phyloP scores from a whole-genome alignment of 2,113 vertebrate genomes.

The Synchiropus splendidus region DNA sequence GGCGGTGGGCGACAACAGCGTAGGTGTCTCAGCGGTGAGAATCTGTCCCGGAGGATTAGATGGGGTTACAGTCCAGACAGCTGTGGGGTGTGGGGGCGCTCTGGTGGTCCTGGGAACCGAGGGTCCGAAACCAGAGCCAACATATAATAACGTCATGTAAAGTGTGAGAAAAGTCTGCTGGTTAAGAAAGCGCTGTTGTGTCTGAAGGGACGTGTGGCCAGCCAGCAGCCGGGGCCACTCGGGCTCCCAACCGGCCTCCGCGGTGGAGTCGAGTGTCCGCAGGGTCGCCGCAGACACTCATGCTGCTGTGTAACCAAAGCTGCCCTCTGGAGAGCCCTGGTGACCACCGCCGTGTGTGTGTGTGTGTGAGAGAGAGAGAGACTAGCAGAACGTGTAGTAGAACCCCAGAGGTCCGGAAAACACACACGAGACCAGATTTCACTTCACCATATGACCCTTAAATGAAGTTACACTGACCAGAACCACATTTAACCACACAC shows the following conservation, averaged over 20 bases:
- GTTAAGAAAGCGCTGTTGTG: constrained; percentile 27
- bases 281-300: constrained; percentile 27
- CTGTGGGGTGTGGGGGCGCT: constrained; percentile 37
- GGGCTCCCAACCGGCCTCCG: constrained; percentile 19
- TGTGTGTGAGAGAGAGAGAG: constrained; percentile 2
- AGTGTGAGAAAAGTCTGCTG: constrained; percentile 35
- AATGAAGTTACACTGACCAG: constrained; percentile 23
- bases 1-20: constrained; percentile 5
- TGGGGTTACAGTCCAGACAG: constrained; percentile 40
- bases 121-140: constrained; percentile 6
- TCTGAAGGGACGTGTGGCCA: constrained; percentile 20
- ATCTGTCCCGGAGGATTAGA: constrained; percentile 32
- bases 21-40: constrained; percentile 24
- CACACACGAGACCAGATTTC: constrained; percentile 12
- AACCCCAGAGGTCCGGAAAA: constrained; percentile 19
- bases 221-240: constrained; percentile 9
- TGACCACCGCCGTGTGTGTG: constrained; percentile 18
- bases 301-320: constrained; percentile 31
- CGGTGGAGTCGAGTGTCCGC: constrained; percentile 34
- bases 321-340: constrained; percentile 16
- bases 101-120: constrained; percentile 41
- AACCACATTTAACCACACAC: neutral
- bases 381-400: constrained; percentile 22
- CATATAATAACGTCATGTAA: constrained; percentile 3
- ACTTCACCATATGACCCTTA: constrained; percentile 3